Base-by-base conservation (phyloP, 2,888 invertebrate species). In the Crepidodera aurea region DNA sequence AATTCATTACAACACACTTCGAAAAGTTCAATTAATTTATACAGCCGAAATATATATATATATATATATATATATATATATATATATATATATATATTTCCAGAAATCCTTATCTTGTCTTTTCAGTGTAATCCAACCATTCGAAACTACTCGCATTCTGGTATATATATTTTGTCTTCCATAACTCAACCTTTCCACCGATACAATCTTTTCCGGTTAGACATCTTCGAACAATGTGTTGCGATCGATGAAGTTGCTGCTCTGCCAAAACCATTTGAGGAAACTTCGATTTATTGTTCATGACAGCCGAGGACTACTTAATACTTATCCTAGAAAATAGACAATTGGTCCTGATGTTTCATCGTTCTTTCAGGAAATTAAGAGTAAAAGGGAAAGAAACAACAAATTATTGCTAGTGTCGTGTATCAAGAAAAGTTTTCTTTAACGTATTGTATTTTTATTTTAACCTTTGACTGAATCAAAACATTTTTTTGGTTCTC, bases 241-340 rank as follows among this genome's bases (percentile, higher is more conserved):
- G 48, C 22, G 57, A 57, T 57, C 34, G 57, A 48, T 50, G 22
- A 22, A 34, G 56, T 46, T 34, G 46, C 46, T 37, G 18, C 56
- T 46, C 29, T 39, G 57, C 57, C 57, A 57, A 57, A n/a, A 50
- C 48, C 39, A 22, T 51, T 39, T 50, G 18, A 37, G 48, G 54
- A 46, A 53, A 60, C 37, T 61, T 61, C 51, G 61, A 56, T 61
- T 61, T 61, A 61, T 61, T 51, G 61, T 40, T 40, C 44, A 56
- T 51, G 61, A 51, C 56, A 54, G 60, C 32, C 48, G 13, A 39
- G 60, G 48, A 48, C 37, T 56, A 44, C 56, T 61, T 56, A 53
- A 51, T 50, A 57, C 34, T 51, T 51, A 16, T 59, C 16, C 51
- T 34, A 18, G 29, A 44, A 42, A 16, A 27, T 12, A 22, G 42